Evolutionary conservation across 2,113 vertebrate genomes (phyloP).

Genomic region (Pollimyrus isidori): DNA sequence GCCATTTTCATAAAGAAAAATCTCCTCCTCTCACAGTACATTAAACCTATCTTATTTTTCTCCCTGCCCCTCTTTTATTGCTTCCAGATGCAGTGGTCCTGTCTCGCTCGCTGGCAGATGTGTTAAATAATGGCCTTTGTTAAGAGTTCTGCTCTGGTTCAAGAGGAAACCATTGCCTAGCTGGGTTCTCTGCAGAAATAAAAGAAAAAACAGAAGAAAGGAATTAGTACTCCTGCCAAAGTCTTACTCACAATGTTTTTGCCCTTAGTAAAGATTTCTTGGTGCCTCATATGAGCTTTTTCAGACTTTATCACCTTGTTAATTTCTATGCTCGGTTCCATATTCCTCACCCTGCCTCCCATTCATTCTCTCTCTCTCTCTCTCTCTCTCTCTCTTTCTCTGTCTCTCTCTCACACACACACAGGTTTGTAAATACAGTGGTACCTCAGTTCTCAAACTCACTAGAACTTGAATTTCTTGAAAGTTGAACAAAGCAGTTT

Average conservation of each 20-base stretch:
- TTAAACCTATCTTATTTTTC: constrained; percentile 11
- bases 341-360: not conserved
- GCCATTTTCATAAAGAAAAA: not conserved
- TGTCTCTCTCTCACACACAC: not conserved
- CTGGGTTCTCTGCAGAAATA: constrained; percentile 3
- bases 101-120: constrained; percentile 17
- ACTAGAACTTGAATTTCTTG: too few relatives aligned
- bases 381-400: too few relatives aligned
- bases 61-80: constrained; percentile 14
- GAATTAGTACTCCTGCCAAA: constrained; percentile 1
- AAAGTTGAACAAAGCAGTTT: too few relatives aligned
- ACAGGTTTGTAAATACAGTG: not conserved
- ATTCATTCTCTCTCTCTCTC: not conserved
- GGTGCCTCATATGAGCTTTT: not conserved
- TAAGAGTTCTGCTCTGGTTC: constrained; percentile 18
- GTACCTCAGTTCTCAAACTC: too few relatives aligned
- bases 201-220: constrained; percentile 9
- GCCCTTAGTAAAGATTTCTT: not conserved
- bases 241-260: constrained; percentile 5
- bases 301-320: constrained; percentile 12
- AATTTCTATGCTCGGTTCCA: not conserved
- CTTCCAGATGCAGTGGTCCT: constrained; percentile 20
- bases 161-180: constrained; percentile 3
- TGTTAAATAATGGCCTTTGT: constrained; percentile 20
- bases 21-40: not conserved